These are phyloP conservation scores for Dione vanillae DNA, from an alignment of 2,888 invertebrate genomes.

Conservation along the genomic window DNA sequence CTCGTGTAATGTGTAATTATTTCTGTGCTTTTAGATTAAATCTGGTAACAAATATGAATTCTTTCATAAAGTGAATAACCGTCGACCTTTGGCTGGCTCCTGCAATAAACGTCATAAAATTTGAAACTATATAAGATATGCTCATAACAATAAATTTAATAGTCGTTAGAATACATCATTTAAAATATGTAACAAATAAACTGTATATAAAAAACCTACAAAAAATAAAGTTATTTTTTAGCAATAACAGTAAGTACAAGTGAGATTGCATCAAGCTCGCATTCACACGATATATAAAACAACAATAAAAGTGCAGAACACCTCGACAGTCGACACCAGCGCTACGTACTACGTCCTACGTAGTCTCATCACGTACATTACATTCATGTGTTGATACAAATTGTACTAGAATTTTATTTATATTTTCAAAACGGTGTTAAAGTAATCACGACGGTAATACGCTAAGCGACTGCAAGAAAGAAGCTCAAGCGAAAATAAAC, in stretches of 20 bases:
- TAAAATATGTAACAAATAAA: background rate
- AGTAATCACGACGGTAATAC: no score
- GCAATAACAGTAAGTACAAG: background rate
- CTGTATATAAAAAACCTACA: no score
- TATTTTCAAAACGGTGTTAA: slow-evolving; percentile 32
- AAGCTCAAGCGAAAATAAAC: slow-evolving; percentile 14
- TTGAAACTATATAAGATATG: no score
- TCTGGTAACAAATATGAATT: no score
- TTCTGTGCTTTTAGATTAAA: no score
- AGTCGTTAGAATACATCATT: background rate
- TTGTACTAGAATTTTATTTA: slow-evolving; percentile 24
- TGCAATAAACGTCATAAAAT: no score
- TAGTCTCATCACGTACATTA: slow-evolving; percentile 20
- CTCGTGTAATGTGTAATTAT: no score
- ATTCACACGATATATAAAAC: slow-evolving; percentile 10
- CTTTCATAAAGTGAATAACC: no score
- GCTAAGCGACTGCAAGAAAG: slow-evolving; percentile 3
- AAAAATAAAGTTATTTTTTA: background rate
- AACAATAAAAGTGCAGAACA: slow-evolving; percentile 14
- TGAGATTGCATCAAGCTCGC: slow-evolving; percentile 4
- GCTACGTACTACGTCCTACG: no score
- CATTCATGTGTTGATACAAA: slow-evolving; percentile 22
- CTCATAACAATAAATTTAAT: no score
- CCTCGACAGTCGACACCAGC: background rate
- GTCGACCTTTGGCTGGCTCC: no score